A percentile compares a stretch with the other conserved stretches of the same genome.
Conservation (phyloP, 2,797 vertebrate genomes). For the Pseudotriccus pelzelni region DNA sequence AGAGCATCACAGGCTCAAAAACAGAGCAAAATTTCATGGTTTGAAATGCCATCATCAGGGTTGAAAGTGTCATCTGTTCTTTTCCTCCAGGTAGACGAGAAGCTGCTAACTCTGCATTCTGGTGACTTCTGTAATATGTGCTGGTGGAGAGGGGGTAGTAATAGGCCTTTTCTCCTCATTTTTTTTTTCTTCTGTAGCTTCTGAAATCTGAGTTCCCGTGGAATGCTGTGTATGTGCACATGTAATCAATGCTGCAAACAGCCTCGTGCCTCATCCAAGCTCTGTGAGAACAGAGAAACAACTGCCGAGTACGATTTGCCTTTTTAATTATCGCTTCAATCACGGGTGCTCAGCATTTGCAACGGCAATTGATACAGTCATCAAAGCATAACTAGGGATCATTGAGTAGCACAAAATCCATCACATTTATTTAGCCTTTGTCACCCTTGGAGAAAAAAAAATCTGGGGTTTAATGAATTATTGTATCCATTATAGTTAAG, state of each 20-base stretch:
- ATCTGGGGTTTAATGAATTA: neutral
- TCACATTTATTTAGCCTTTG: slow-evolving; percentile 30
- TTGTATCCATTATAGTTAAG: neutral
- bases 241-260: neutral
- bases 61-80: neutral
- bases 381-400: slow-evolving; percentile 20
- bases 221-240: neutral
- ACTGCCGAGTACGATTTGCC: neutral
- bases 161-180: neutral
- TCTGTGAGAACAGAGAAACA: neutral
- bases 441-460: neutral
- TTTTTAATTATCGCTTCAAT: slow-evolving; percentile 42
- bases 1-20: neutral
- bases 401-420: slow-evolving; percentile 12
- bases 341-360: slow-evolving; percentile 14
- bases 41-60: neutral
- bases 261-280: neutral
- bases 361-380: slow-evolving; percentile 45
- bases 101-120: neutral
- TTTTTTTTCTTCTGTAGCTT: neutral
- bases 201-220: neutral
- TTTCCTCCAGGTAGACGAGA: neutral
- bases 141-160: neutral
- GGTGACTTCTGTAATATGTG: neutral
- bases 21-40: neutral